phyloP scores from a whole-genome alignment of 2,888 invertebrate species.

The Oligia fasciuncula region DNA sequence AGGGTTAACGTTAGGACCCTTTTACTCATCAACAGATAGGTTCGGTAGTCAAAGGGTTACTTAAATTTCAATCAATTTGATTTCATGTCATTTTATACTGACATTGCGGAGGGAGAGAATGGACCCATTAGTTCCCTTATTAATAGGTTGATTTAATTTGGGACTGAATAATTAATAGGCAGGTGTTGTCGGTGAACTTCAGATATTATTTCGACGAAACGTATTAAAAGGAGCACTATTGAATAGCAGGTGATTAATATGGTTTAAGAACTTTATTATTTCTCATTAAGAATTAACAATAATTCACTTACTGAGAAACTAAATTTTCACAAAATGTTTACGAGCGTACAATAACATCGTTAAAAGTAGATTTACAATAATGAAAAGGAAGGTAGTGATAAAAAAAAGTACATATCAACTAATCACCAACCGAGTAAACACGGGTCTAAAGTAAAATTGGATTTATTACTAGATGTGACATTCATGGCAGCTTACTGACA shows the following conservation, averaged over 20 bases:
- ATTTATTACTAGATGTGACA: too few relatives aligned
- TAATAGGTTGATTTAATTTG: constrained; percentile 58
- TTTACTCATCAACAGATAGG: constrained; percentile 30
- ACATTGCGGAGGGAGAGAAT: constrained; percentile 36
- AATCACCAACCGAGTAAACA: too few relatives aligned
- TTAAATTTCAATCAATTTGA: constrained; percentile 50
- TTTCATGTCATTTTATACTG: constrained; percentile 52
- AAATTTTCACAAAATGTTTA: too few relatives aligned
- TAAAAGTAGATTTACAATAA: too few relatives aligned
- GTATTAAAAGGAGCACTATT: constrained; percentile 1
- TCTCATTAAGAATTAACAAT: too few relatives aligned
- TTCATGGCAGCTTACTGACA: too few relatives aligned
- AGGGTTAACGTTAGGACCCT: constrained; percentile 15
- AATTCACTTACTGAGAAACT: too few relatives aligned
- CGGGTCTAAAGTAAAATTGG: too few relatives aligned
- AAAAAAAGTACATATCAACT: too few relatives aligned
- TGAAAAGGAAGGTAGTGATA: too few relatives aligned
- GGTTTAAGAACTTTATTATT: too few relatives aligned
- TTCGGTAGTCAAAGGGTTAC: constrained; percentile 50
- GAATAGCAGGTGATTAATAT: constrained; percentile 15
- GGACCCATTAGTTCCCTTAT: constrained; percentile 48
- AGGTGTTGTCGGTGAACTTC: constrained; percentile 24
- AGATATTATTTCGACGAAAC: constrained; percentile 21
- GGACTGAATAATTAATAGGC: constrained; percentile 50
- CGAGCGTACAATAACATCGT: too few relatives aligned